Base-by-base conservation (phyloP, 2,113 vertebrate genomes). In the Gnathonemus longibarbis region DNA sequence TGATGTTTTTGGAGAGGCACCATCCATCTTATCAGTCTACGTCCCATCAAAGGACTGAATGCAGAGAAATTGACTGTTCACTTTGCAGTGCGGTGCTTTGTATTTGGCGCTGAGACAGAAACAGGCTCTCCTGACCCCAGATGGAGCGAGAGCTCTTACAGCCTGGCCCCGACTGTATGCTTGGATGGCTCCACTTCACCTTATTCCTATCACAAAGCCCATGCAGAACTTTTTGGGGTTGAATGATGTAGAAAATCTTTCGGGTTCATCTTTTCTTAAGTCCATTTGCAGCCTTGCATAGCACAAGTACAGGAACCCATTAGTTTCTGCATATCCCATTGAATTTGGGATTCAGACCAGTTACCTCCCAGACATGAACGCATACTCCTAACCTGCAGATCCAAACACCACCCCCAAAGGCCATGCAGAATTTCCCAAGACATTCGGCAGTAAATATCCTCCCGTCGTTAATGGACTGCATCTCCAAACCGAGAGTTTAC, bases 1-100 rank as follows among this genome's bases (percentile, higher is more conserved):
- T 84, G 89, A 89, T 87, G 88, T 62, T 90, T 48, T 90, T 89
- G 85, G 80, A 91, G 91, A 89, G 90, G 88, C 84, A 91, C 90
- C 86, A 93, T 93, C 92, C 88, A 86, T 92, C 92, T 93, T 92
- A 90, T 92, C 90, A 91, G 84, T 58, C 42, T 27, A 88, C 53
- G n/a, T 80, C 89, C 84, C 91, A 90, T 88, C 87, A 88, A 85
- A 66, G 45, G 91, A 89, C 66, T 74, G 49, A 56, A 9, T 84
- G 49, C 52, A 70, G 89, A 77, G 27, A 92, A 92, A 92, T 84
- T 48, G 86, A 17, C 84, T 90, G 66, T 88, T 91, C 66, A 56
- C 89, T 88, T 91, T 89, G 39, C 88, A 83, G 74, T 74, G 83
- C 48, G 58, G 84, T 3, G 17, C 50, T 90, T 90, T 39, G 53